Percentiles rank a stretch among this genome's conserved stretches.
Conservation (phyloP, 2,113 vertebrate genomes). For the Chionomys nivalis region DNA sequence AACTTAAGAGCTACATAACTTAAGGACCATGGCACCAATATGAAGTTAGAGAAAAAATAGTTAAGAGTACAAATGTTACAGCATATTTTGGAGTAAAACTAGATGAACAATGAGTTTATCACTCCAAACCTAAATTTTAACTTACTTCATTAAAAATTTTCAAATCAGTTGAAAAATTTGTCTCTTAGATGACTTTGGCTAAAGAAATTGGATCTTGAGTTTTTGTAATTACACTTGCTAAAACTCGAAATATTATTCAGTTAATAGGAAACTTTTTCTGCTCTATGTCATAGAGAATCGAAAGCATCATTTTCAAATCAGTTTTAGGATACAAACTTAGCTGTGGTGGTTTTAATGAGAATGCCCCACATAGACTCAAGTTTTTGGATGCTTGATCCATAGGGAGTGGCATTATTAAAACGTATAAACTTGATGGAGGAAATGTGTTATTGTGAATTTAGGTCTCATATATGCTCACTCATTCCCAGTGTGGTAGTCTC, state of each 20-base stretch:
- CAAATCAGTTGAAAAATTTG: neutral
- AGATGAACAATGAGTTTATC: neutral
- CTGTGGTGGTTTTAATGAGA: too few relatives aligned
- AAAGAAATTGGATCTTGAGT: neutral
- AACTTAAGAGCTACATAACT: neutral
- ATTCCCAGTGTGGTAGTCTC: too few relatives aligned
- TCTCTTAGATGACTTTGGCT: neutral
- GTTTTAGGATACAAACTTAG: neutral
- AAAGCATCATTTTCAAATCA: neutral
- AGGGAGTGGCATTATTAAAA: too few relatives aligned
- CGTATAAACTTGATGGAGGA: too few relatives aligned
- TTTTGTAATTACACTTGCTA: neutral
- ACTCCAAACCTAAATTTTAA: neutral
- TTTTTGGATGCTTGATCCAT: too few relatives aligned
- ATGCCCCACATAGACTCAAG: too few relatives aligned
- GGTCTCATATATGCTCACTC: too few relatives aligned
- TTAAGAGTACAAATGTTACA: neutral
- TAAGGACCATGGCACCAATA: neutral
- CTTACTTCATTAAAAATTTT: conserved; percentile 35
- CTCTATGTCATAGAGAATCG: neutral
- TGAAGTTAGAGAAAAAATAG: neutral
- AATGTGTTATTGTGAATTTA: too few relatives aligned
- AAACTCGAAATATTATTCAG: neutral
- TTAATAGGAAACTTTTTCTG: neutral
- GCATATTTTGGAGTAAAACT: neutral